phyloP scores from a whole-genome alignment of 2,113 vertebrate genomes.

The Glareola pratincola region DNA sequence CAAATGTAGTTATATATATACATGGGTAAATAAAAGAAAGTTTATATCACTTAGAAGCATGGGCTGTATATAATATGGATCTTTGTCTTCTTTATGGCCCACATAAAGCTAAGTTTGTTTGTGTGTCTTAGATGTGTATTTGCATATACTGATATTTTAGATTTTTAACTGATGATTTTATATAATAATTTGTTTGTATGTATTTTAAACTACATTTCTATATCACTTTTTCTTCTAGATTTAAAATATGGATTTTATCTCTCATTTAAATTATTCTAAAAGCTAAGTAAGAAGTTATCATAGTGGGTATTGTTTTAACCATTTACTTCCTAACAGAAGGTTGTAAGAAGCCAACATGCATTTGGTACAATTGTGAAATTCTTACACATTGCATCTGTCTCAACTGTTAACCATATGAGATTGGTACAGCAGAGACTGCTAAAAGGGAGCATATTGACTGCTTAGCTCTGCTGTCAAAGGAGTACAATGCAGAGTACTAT shows the following conservation, averaged over 20 bases:
- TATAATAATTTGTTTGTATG: not conserved
- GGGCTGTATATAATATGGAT: not conserved
- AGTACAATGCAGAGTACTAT: not conserved
- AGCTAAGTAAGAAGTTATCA: not conserved
- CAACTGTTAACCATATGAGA: conserved; percentile 1
- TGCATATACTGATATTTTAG: not conserved
- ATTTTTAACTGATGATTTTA: not conserved
- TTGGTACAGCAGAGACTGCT: not conserved
- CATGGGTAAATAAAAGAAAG: not conserved
- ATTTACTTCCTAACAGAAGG: not conserved
- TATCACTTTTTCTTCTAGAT: not conserved
- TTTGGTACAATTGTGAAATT: not conserved
- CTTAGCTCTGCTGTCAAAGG: not conserved
- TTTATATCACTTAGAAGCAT: not conserved
- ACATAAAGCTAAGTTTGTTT: not conserved
- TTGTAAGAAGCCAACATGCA: not conserved
- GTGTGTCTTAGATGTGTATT: not conserved
- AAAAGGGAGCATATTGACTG: not conserved
- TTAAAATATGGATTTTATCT: not conserved
- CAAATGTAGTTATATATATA: not conserved
- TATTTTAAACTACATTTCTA: not conserved
- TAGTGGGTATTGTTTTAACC: not conserved
- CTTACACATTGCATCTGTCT: not conserved
- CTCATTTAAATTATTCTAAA: conserved; percentile 5
- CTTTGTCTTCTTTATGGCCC: not conserved